phyloP scores from a whole-genome alignment of 2,888 invertebrate genomes.

The Spodoptera littoralis region DNA sequence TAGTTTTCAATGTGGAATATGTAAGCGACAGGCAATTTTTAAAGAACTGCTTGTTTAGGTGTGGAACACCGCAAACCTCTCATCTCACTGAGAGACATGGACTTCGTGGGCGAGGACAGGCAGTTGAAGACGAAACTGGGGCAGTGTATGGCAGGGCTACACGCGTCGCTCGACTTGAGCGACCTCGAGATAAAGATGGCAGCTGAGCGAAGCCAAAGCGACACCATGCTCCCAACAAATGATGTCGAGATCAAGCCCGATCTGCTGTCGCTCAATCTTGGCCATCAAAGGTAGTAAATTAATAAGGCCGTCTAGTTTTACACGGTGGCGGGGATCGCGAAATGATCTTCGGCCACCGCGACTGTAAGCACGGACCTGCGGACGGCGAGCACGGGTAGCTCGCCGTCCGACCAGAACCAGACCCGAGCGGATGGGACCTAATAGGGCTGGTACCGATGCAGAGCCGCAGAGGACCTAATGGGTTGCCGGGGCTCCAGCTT shows the following conservation, averaged over 20 bases:
- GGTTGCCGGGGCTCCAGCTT: no score
- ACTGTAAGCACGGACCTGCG: no score
- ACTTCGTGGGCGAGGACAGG: constrained; percentile 52
- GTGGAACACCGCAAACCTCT: constrained; percentile 2
- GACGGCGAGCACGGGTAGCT: no score
- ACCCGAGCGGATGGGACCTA: no score
- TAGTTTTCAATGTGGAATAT: no score
- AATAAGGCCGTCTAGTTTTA: no score
- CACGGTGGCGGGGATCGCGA: no score
- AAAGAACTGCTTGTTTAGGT: constrained; percentile 8
- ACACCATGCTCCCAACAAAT: background rate
- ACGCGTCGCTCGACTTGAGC: background rate
- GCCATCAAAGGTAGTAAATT: constrained; percentile 1
- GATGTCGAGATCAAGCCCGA: background rate
- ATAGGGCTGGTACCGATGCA: no score
- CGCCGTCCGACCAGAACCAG: no score
- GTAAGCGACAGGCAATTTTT: no score
- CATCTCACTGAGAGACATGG: constrained; percentile 39
- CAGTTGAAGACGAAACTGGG: constrained; percentile 29
- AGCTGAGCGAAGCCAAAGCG: background rate
- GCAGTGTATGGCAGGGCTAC: constrained; percentile 23
- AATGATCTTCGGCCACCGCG: no score
- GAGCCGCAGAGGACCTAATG: no score
- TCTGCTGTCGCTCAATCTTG: constrained; percentile 6
- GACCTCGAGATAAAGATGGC: background rate